Base-by-base conservation (phyloP, 2,888 invertebrate genomes). In the Eupithecia inturbata region DNA sequence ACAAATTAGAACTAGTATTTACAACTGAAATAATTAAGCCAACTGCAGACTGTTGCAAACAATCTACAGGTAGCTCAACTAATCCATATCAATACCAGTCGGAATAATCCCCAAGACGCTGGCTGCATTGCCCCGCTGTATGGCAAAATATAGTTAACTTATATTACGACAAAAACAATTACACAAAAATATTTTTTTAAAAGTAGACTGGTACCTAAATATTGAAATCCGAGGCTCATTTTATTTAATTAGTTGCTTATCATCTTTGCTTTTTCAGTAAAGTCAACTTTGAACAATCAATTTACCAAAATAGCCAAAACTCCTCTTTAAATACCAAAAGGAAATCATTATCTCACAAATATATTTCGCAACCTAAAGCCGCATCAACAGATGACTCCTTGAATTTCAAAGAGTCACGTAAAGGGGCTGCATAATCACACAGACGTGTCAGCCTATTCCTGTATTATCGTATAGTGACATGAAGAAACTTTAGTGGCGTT, bases 371-470 rank as follows among this genome's bases (percentile, higher is more conserved):
- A 74, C 60, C 66, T 69, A 33, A 57, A 66, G 74, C 60, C 63
- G 53, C 67, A 62, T 28, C 63, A 36, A 26, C 67, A 49, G 68
- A 72, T 72, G 68, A 66, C 64, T 69, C 39, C 68, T 31, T 64
- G 76, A 74, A 76, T 79, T 72, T 69, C 53, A 69, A 69, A 64
- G 67, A 67, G 71, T 71, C 76, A 68, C 74, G 71, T 75, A 76
- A 71, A 53, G 70, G 68, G 73, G 22, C 75, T 78, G 77, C 75
- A 78, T 80, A 80, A 79, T 79, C 77, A 78, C 71, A 63, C 22
- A 70, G 70, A 68, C 78, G 72, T 78, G 75, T 73, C 72, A 73
- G 72, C 49, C 71, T 76, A 76, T 77, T 73, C 77, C 76, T 77
- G 60, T 57, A 57, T 66, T 77, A 75, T 77, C 72, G 39, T 57